These are phyloP conservation scores for Polymixis flavicincta DNA, from an alignment of 2,888 invertebrate species.

Conservation along the genomic window DNA sequence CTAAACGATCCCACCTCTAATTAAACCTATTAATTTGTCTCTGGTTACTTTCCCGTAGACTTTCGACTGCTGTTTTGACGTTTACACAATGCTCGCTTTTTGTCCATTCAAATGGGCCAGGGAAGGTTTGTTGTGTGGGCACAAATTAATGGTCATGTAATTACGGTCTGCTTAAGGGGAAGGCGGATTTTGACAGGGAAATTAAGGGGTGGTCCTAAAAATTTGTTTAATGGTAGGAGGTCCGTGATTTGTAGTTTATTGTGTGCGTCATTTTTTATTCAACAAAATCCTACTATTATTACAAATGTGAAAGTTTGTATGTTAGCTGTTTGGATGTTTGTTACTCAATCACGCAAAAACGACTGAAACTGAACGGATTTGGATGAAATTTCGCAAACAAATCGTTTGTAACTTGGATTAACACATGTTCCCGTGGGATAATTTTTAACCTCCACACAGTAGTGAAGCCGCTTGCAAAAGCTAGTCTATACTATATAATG, in stretches of 20 bases:
- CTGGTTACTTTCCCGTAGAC: constrained; percentile 57
- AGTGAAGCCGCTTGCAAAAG: too few species aligned
- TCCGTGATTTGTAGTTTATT: constrained; percentile 27
- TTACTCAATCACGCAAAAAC: too few species aligned
- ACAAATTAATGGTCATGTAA: constrained; percentile 65
- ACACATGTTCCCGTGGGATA: too few species aligned
- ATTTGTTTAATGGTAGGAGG: constrained; percentile 8
- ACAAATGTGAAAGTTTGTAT: too few species aligned
- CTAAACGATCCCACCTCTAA: constrained; percentile 53
- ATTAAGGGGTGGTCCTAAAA: constrained; percentile 41
- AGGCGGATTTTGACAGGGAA: constrained; percentile 48
- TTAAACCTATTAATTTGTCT: constrained; percentile 58
- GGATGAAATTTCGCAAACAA: too few species aligned
- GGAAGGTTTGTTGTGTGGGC: constrained; percentile 50
- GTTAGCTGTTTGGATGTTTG: too few species aligned
- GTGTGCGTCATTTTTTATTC: not conserved
- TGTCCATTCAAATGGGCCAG: constrained; percentile 57
- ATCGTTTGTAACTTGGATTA: too few species aligned
- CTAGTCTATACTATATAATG: too few species aligned
- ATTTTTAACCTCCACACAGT: too few species aligned
- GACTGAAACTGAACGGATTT: too few species aligned
- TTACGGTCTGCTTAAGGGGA: constrained; percentile 53
- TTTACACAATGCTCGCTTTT: constrained; percentile 61
- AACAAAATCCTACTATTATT: not conserved
- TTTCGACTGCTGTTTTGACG: constrained; percentile 66